Evolutionary conservation across 2,113 vertebrate genomes (phyloP).

Genomic region (Gambusia holbrooki): DNA sequence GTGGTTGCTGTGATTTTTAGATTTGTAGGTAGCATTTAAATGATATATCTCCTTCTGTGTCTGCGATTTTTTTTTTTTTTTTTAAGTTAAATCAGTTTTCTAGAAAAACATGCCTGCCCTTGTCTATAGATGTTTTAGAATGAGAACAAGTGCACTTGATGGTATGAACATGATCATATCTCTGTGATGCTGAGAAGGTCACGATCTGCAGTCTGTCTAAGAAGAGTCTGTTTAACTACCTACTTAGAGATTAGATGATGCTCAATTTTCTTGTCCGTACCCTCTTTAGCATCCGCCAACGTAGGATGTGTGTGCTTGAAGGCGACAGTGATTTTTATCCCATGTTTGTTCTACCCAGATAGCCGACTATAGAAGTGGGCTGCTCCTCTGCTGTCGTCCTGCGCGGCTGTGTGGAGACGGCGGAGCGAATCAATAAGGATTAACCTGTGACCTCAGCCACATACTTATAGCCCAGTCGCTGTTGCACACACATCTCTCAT

Average conservation of each 20-base stretch:
- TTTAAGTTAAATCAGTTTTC: neutral
- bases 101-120: neutral
- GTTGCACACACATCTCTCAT: conserved; percentile 82
- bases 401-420: conserved; percentile 68
- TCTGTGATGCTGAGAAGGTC: conserved; percentile 43
- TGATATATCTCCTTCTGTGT: neutral
- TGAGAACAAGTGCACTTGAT: neutral
- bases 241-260: conserved; percentile 49
- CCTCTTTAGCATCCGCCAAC: conserved; percentile 37
- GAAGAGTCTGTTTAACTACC: conserved; percentile 39
- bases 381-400: conserved; percentile 58
- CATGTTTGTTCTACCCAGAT: conserved; percentile 23
- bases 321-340: conserved; percentile 32
- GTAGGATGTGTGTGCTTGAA: conserved; percentile 4
- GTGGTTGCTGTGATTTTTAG: conserved; percentile 23
- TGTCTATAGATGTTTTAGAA: neutral
- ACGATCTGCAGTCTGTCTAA: conserved; percentile 28
- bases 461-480: conserved; percentile 75
- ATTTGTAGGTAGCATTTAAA: conserved; percentile 28
- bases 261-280: conserved; percentile 55
- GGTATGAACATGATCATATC: conserved; percentile 29
- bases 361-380: conserved; percentile 29
- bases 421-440: conserved; percentile 77
- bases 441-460: conserved; percentile 75
- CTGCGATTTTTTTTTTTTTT: neutral